Evolutionary conservation across 2,113 vertebrate species (phyloP).

Genomic region (Cheirogaleus medius): DNA sequence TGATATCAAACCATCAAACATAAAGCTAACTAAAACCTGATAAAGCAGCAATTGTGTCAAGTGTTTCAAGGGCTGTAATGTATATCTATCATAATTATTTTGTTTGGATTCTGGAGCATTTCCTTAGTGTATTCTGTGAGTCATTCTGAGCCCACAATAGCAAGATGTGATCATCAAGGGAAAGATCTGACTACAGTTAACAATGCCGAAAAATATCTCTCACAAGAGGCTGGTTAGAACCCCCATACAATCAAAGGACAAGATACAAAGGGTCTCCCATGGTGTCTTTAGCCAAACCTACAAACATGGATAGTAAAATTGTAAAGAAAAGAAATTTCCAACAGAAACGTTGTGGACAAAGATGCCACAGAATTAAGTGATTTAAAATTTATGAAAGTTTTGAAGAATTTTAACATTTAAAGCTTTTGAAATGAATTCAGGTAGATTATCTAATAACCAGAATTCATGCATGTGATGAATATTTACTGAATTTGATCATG

Average conservation of each 20-base stretch:
- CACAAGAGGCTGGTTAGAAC: background rate
- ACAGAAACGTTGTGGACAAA: background rate
- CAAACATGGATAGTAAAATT: background rate
- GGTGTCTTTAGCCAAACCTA: background rate
- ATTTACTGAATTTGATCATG: background rate
- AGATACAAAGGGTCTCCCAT: background rate
- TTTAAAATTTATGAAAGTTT: background rate
- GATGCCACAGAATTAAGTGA: background rate
- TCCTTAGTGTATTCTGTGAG: conserved; percentile 7
- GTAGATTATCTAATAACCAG: background rate
- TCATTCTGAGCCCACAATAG: background rate
- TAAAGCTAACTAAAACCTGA: background rate
- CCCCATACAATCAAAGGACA: background rate
- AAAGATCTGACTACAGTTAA: background rate
- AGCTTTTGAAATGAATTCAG: conserved; percentile 8
- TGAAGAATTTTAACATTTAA: background rate
- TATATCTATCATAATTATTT: background rate
- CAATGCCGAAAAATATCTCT: background rate
- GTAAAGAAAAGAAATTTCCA: background rate
- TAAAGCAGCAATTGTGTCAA: background rate
- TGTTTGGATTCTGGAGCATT: background rate
- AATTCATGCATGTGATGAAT: background rate
- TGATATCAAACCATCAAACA: background rate
- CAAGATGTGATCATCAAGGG: background rate
- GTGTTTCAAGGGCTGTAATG: background rate